Evolutionary conservation across 2,888 invertebrate species (phyloP).

Genomic region (Dasypolia templi): DNA sequence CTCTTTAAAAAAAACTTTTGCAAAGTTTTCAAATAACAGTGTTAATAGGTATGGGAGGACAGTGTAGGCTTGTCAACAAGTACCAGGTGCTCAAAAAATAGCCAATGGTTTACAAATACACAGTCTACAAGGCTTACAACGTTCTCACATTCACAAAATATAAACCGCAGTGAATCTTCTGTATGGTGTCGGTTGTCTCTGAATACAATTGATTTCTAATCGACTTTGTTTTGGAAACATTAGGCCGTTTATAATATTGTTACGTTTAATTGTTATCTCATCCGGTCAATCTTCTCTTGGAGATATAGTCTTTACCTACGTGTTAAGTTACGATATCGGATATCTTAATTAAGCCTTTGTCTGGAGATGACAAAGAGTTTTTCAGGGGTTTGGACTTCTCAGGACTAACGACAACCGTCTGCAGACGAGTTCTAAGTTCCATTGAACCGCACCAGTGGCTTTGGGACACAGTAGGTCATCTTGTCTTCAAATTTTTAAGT

Average conservation of each 20-base stretch:
- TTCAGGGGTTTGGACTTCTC: not conserved
- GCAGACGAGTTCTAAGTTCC: too few relatives aligned
- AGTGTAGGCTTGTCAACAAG: too few relatives aligned
- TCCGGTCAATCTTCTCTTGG: conserved; percentile 19
- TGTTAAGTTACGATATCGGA: conserved; percentile 1
- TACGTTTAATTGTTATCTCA: conserved; percentile 39
- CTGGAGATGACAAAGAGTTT: not conserved
- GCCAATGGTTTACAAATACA: too few relatives aligned
- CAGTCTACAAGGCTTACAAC: too few relatives aligned
- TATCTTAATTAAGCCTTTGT: not conserved
- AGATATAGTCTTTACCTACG: not conserved
- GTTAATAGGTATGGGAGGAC: too few relatives aligned
- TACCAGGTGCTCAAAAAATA: too few relatives aligned
- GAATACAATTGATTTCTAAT: conserved; percentile 30
- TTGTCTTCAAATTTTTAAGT: not conserved
- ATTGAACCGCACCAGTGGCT: not conserved
- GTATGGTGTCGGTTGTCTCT: conserved; percentile 26
- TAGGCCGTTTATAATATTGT: conserved; percentile 41
- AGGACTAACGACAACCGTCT: too few relatives aligned
- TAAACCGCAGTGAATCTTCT: conserved; percentile 24
- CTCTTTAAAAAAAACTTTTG: too few relatives aligned
- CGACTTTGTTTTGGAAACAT: conserved; percentile 51
- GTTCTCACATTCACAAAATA: too few relatives aligned
- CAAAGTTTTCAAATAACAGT: too few relatives aligned
- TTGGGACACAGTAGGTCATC: not conserved